A percentile compares a stretch with the other conserved stretches of the same genome.
These are phyloP conservation scores for Volucella bombylans DNA, from an alignment of 2,888 invertebrate genomes.

Conservation along the genomic window DNA sequence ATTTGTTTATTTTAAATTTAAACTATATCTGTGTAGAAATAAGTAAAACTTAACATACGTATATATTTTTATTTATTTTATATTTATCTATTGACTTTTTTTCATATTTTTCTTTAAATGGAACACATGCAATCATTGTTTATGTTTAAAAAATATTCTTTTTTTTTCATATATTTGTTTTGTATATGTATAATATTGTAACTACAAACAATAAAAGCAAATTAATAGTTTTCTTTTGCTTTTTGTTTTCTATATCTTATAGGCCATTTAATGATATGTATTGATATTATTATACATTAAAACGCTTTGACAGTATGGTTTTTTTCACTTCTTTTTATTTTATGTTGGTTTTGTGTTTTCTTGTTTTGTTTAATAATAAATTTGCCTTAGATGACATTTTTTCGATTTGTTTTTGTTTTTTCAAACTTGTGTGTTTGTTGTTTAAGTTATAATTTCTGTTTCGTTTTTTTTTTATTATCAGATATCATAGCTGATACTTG, in stretches of 20 bases:
- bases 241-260: conserved; percentile 78
- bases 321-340: conserved; percentile 24
- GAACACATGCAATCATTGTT: conserved; percentile 69
- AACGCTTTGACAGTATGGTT: conserved; percentile 73
- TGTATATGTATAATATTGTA: conserved; percentile 15
- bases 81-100: conserved; percentile 72
- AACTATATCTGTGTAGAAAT: conserved; percentile 54
- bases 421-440: conserved; percentile 74
- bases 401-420: conserved; percentile 72
- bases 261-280: conserved; percentile 82
- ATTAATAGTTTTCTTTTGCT: conserved; percentile 44
- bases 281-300: conserved; percentile 81
- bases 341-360: conserved; percentile 2
- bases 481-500: conserved; percentile 82
- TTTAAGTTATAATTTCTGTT: conserved; percentile 73
- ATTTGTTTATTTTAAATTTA: conserved; percentile 47
- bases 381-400: conserved; percentile 71
- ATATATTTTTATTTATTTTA: conserved; percentile 65
- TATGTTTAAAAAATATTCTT: conserved; percentile 50
- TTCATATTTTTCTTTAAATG: conserved; percentile 68
- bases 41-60: conserved; percentile 52
- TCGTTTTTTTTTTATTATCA: conserved; percentile 80
- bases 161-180: conserved; percentile 1
- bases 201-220: conserved; percentile 62
- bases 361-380: conserved; percentile 47